Evolutionary conservation across 2,113 vertebrate genomes (phyloP).

Genomic region (Chrysemys picta): DNA sequence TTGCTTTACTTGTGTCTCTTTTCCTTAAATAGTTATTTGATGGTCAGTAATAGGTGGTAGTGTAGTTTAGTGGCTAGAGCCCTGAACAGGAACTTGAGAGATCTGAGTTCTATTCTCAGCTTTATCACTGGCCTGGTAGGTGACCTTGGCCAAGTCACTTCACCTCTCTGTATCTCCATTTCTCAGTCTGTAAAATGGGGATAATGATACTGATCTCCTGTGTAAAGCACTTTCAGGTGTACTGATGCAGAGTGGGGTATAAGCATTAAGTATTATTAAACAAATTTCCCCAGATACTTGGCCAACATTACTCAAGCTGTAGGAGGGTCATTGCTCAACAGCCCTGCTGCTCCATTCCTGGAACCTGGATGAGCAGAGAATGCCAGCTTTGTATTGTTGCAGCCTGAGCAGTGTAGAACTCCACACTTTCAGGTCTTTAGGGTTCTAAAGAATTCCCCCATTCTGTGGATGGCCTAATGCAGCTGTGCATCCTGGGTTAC

Average conservation of each 20-base stretch:
- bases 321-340: not conserved
- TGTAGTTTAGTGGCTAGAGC: not conserved
- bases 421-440: not conserved
- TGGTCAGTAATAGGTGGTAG: not conserved
- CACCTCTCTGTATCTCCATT: not conserved
- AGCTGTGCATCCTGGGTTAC: not conserved
- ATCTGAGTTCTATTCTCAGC: not conserved
- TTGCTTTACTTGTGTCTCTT: not conserved
- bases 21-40: not conserved
- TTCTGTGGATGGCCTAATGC: not conserved
- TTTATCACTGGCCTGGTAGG: not conserved
- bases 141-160: not conserved
- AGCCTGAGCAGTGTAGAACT: not conserved
- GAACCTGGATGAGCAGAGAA: not conserved
- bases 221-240: too few relatives aligned
- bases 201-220: too few relatives aligned
- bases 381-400: not conserved
- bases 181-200: too few relatives aligned
- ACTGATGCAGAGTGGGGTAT: too few relatives aligned
- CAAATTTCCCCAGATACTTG: not conserved
- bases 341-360: not conserved
- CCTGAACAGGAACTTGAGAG: not conserved
- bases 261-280: not conserved
- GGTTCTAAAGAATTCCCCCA: rapidly evolving
- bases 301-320: not conserved